Evolutionary conservation across 2,113 vertebrate species (phyloP), one percentile per base, ranked within the genome.

Genomic region (Entomyzon cyanotis): DNA sequence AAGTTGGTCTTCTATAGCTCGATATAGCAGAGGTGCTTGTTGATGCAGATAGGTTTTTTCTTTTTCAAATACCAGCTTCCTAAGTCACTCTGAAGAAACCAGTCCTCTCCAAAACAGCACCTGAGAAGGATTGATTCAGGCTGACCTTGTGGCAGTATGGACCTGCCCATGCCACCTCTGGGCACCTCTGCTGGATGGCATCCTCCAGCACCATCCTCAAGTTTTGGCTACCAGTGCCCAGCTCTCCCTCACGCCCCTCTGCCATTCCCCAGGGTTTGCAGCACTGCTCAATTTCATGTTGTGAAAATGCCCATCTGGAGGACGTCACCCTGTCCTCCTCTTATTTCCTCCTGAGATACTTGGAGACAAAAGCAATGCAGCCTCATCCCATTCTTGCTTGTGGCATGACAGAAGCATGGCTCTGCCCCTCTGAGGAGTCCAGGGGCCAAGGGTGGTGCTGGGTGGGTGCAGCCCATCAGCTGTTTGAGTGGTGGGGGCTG

Each of bases 351-450:
- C 37, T 1, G 7, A 76, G 39, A 27, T 42, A 46, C 58, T 63
- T 62, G 21, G 21, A 75, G 22, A 31, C 2, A 3, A 92, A 68
- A 81, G 5, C 20, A 73, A 2, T 8, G 4, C 17, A 21, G 20
- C 10, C 25, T 17, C 12, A n/a, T 28, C 21, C 22, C 12, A 2
- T 68, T 76, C 53, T 60, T n/a, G 41, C 8, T n/a, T 10, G 13
- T 74, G 53, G 19, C 19, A 28, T 0, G 4, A 37, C 6, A 31
- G 10, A 16, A 13, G 17, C 33, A 20, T 60, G 0, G 0, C 41
- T 77, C 23, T 60, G 44, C 35, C 12, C 9, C 16, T 68, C 42
- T 69, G 37, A n/a, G 53, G 28, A 74, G n/a, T 20, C 31, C 13
- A 39, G 71, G 35, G 35, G 42, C 12, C 20, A 58, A 17, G 59